phyloP scores from a whole-genome alignment of 2,888 invertebrate species.

The Argynnis bischoffii region DNA sequence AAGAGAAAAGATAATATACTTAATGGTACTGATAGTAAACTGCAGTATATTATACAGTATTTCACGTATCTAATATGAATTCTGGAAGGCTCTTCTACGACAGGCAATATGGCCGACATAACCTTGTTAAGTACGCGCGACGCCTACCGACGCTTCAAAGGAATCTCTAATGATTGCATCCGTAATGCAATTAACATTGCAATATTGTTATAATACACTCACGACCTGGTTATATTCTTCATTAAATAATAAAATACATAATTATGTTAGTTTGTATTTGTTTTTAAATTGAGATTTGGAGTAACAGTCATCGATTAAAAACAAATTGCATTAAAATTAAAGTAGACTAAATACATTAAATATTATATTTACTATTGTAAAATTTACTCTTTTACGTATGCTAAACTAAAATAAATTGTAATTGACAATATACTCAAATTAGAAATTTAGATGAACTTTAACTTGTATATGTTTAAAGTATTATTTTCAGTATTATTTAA shows the following conservation, averaged over 20 bases:
- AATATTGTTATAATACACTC: conserved; percentile 33
- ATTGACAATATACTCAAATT: too few relatives aligned
- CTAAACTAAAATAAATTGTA: too few relatives aligned
- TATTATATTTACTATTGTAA: too few relatives aligned
- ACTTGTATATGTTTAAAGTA: too few relatives aligned
- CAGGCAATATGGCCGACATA: conserved; percentile 43
- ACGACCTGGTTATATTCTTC: conserved; percentile 6
- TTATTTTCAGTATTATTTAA: too few relatives aligned
- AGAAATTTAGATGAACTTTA: too few relatives aligned
- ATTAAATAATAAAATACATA: conserved; percentile 6
- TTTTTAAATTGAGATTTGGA: too few relatives aligned
- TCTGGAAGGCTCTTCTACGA: conserved; percentile 38
- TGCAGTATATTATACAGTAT: conserved; percentile 13
- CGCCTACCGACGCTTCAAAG: conserved; percentile 45
- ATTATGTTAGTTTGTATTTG: too few relatives aligned
- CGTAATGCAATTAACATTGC: conserved; percentile 44
- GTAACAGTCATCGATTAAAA: too few relatives aligned
- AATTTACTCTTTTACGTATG: too few relatives aligned
- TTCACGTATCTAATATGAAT: conserved; percentile 34
- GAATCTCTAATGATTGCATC: conserved; percentile 45
- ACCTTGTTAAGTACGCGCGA: conserved; percentile 43
- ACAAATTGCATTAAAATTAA: too few relatives aligned
- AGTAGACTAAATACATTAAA: too few relatives aligned
- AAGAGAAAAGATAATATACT: background rate
- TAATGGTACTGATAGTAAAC: conserved; percentile 2